Evolutionary conservation across 1,140 invertebrate species (phyloP), one percentile per base, ranked within the genome.

Genomic region (Caenorhabditis remanei): DNA sequence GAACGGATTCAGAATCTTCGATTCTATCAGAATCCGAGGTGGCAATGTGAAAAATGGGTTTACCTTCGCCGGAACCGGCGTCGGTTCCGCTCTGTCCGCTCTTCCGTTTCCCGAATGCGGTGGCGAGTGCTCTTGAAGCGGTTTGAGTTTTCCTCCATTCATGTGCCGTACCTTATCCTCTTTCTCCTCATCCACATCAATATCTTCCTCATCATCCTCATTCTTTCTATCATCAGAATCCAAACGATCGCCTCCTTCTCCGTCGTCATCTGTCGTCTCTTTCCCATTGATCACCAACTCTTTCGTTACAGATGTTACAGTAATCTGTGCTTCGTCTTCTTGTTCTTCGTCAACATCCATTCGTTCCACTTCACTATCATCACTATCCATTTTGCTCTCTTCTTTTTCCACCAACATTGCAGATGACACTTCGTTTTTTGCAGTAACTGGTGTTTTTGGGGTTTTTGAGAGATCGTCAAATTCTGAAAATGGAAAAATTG

Each of bases 31-130:
- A 1, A 32, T 32, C 32, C 32, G 32, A 32, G 32, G 32, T 32
- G 32, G 32, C 32, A 32, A 32, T 32, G 32, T 32, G 32, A 61
- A 14, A 32, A 41, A 14, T 13, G 41, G 16, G 40, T 58, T 65
- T 41, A 56, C 48, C 46, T 85, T 67, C 9, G 63, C 67, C 9
- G 65, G 85, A 53, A 67, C 65, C 48, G 85, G 71, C 46, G 71
- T 79, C 71, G 71, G 71, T 24, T 79, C 65, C 86, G 53, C 86
- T 87, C 86, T 87, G 86, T 55, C 86, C 86, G 86, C 55, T 75
- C 53, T 48, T 61, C 86, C 86, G 86, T 87, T 87, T 87, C 86
- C 86, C 86, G 86, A 87, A 58, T 24, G 46, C 63, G 55, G 53
- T 21, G 58, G 56, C 40, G 85, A 79, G 19, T 79, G 61, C 19